Evolutionary conservation across 2,888 invertebrate species (phyloP).

Genomic region (Hoplodrina blanda): DNA sequence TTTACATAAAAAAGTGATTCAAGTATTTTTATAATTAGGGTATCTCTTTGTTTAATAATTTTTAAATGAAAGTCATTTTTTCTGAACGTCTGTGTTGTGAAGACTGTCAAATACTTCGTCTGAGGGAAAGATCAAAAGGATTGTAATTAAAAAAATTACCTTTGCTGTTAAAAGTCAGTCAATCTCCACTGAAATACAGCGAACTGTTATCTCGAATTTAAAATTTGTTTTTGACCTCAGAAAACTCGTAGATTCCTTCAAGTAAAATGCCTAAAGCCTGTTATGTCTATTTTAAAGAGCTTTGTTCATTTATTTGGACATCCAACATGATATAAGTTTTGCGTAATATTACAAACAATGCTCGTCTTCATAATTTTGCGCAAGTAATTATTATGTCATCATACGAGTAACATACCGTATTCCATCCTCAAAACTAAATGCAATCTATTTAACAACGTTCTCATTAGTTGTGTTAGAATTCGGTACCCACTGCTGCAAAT

Average conservation of each 20-base stretch:
- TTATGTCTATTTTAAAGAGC: not conserved
- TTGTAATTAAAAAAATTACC: conserved; percentile 6
- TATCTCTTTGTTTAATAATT: not conserved
- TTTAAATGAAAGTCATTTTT: not conserved
- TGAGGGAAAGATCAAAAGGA: conserved; percentile 24
- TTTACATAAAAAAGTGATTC: not conserved
- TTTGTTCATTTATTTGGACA: not conserved
- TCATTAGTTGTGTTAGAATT: conserved; percentile 66
- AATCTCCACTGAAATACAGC: conserved; percentile 31
- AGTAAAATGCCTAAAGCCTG: conserved; percentile 1
- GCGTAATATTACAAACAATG: not conserved
- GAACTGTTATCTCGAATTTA: conserved; percentile 10
- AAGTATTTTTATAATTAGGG: not conserved
- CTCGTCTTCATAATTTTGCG: not conserved
- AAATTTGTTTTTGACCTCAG: conserved; percentile 12
- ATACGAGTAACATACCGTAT: conserved; percentile 21
- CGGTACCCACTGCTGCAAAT: conserved; percentile 65
- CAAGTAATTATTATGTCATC: conserved; percentile 27
- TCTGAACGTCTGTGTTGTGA: not conserved
- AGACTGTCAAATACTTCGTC: conserved; percentile 7
- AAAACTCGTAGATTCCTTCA: conserved; percentile 2
- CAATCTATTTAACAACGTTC: conserved; percentile 64
- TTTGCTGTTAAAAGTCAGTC: conserved; percentile 10
- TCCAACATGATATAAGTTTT: not conserved
- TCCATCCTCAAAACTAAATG: conserved; percentile 55